Evolutionary conservation across 2,888 invertebrate species (phyloP), one percentile per base, ranked within the genome.

Genomic region (Harmothoe impar): DNA sequence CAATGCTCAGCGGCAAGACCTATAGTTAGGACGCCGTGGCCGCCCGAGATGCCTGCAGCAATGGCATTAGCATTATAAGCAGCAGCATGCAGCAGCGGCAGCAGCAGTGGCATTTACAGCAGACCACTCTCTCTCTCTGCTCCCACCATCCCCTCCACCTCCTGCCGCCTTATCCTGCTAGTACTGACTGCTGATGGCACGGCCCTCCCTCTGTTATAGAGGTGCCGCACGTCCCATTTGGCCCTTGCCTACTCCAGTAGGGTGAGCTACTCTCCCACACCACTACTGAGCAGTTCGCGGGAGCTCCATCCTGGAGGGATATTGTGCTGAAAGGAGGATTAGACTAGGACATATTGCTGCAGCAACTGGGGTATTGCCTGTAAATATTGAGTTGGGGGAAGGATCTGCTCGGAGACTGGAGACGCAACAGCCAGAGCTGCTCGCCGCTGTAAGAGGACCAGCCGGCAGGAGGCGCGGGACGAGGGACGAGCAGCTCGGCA

Each of bases 11-110:
- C 43, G 5, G 3, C 43, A 43, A 43, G 43, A 43, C 43, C 43
- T 43, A 43, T 43, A 43, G 43, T 7, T 43, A 43, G 43, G 43
- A 43, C 43, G 43, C 43, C 10, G 43, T 43, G 43, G 3, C 10
- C 5, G 43, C 43, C 43, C 3, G 62, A 20, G 62, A 85, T 85
- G 17, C 33, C 51, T 33, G 85, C 85, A 85, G 43, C 85, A 85
- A 17, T 51, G n/a, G 33, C 43, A 85, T 17, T 35, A 85, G 85
- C 85, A 85, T 29, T 17, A 85, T 29, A 29, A 85, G 85, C 85
- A 81, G 81, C 81, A 85, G 35, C 85, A 35, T 43, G 29, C 72
- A 72, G 72, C 72, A 25, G 72, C 72, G 25, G 72, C 29, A 72
- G 72, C 72, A 72, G 72, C 72, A 29, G 12, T 72, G 72, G 72